Evolutionary conservation across 2,888 invertebrate genomes (phyloP).

Genomic region (Phyto melanocephala): DNA sequence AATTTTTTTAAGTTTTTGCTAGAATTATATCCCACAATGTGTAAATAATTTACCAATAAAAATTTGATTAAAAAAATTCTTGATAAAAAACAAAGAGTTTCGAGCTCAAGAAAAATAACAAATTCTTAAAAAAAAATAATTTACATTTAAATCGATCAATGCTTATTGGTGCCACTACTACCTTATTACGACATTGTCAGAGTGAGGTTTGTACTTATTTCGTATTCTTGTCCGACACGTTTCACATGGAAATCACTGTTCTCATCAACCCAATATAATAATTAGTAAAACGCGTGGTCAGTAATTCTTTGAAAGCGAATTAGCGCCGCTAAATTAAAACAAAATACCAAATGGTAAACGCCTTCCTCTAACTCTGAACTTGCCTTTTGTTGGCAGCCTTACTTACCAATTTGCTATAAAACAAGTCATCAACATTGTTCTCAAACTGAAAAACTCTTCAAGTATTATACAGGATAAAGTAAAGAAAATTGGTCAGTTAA

Average conservation of each 20-base stretch:
- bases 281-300: constrained; percentile 58
- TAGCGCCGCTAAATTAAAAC: constrained; percentile 72
- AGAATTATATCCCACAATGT: too few relatives aligned
- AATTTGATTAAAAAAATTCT: too few relatives aligned
- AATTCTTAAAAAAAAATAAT: too few relatives aligned
- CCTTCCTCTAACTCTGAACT: constrained; percentile 35
- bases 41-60: too few relatives aligned
- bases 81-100: too few relatives aligned
- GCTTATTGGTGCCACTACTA: too few relatives aligned
- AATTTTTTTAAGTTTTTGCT: too few relatives aligned
- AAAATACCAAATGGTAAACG: constrained; percentile 58
- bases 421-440: constrained; percentile 37
- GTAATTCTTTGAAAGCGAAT: constrained; percentile 68
- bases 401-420: constrained; percentile 34
- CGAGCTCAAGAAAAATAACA: too few relatives aligned
- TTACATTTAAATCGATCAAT: too few relatives aligned
- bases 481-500: constrained; percentile 59
- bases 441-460: neutral
- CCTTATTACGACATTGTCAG: too few relatives aligned
- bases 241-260: constrained; percentile 26
- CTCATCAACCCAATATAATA: constrained; percentile 6
- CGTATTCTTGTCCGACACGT: too few relatives aligned
- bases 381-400: constrained; percentile 39
- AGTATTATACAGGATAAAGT: constrained; percentile 1
- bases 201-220: too few relatives aligned